Conservation (phyloP, 2,888 invertebrate genomes). For the Thumatha senex region DNA sequence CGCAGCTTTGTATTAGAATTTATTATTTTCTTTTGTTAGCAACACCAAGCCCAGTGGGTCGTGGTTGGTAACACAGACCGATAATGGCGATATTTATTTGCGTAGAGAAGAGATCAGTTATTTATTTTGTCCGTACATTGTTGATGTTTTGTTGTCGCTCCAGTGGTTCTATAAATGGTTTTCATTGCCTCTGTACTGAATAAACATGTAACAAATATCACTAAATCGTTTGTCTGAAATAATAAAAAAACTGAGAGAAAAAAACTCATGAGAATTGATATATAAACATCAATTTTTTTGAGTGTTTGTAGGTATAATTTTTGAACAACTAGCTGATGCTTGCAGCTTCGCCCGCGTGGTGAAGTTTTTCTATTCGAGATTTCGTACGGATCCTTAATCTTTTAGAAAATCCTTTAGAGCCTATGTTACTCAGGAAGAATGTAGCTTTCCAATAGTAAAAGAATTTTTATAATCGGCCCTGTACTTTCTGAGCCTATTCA, state of each 20-base stretch:
- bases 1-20: conserved; percentile 69
- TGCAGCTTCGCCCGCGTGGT: no score
- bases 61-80: conserved; percentile 54
- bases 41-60: conserved; percentile 50
- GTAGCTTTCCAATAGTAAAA: no score
- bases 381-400: no score
- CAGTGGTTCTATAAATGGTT: conserved; percentile 49
- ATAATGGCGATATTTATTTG: conserved; percentile 68
- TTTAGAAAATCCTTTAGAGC: no score
- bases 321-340: no score
- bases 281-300: no score
- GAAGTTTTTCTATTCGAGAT: no score
- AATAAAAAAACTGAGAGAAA: neutral
- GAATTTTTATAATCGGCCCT: no score
- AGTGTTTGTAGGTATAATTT: no score
- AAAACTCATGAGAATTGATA: neutral
- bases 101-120: conserved; percentile 54
- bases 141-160: conserved; percentile 51
- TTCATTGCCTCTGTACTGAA: conserved; percentile 35
- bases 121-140: conserved; percentile 58
- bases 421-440: no score
- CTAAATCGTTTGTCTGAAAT: neutral
- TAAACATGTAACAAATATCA: conserved; percentile 29
- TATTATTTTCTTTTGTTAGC: conserved; percentile 72
- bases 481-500: no score